Base-by-base conservation (phyloP, 35 echinoderm and acorn worm species). In the Eucidaris tribuloides region DNA sequence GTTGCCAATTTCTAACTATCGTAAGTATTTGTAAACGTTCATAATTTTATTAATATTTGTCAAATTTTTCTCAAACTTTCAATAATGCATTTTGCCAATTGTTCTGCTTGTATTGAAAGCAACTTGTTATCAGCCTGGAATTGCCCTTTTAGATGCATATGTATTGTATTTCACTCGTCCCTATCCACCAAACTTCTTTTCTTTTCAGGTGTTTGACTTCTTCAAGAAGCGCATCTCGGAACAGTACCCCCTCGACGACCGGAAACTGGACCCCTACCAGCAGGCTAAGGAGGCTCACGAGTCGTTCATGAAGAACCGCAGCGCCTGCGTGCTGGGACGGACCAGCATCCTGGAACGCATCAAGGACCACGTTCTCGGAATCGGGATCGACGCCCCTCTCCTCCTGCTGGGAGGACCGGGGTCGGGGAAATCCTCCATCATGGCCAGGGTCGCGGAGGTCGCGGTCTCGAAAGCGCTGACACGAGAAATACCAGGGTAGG, bases 271-370 rank as follows among this genome's bases (percentile, higher is more conserved):
- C 41, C 82, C 74, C 2, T 99, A 84, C 71, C 83, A 99, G 65
- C 82, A 93, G 58, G 54, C 88, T 27, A 81, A 84, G 30, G 96
- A 99, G 66, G 90, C 96, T 5, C 96, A 99, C 43, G 91, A 99
- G 46, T 86, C 93, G 41, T 97, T 97, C 78, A 97, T 97, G 94
- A 97, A 97, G 82, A 97, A 79, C 59, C 48, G 94, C 33, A 89
- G 90, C 71, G 77, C 45, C 22, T 82, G 83, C 17, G 94, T 97
- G 13, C 82, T 97, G 1, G 94, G 94, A 58, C 80, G 94, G 55
- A 87, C 76, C 15, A 86, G 85, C 14, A 92, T 97, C 31, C 46
- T 97, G 14, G 85, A 97, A 28, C 83, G 87, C 84, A 87, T 92
- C 58, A 86, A 87, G 61, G 84, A 92, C 20, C 78, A 92, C 61